These are phyloP conservation scores for Raja brachyura DNA, from an alignment of 2,113 vertebrate genomes.

Conservation along the genomic window DNA sequence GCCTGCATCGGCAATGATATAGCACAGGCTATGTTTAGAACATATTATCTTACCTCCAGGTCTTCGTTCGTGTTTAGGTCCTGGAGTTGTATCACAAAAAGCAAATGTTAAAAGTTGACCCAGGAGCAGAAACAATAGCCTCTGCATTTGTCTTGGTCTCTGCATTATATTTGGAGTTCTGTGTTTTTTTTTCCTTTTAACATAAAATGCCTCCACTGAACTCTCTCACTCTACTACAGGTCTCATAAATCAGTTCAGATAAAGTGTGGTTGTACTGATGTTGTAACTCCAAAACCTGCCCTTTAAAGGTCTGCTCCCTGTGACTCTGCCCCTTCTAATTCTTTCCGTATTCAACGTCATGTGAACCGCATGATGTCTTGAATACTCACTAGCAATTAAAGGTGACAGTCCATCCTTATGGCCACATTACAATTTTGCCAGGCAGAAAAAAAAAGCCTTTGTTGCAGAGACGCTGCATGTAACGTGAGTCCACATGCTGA, in stretches of 20 bases:
- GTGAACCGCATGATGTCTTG: conserved; percentile 18
- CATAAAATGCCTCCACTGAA: neutral
- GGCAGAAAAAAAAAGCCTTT: conserved; percentile 27
- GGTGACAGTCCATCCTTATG: neutral
- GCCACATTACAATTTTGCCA: conserved; percentile 34
- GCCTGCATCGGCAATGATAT: too few species aligned
- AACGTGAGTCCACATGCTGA: neutral
- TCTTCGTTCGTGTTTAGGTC: neutral
- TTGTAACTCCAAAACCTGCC: neutral
- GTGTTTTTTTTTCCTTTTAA: neutral
- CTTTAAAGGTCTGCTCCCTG: neutral
- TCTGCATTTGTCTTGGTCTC: neutral
- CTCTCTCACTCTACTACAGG: neutral
- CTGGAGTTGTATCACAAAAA: neutral
- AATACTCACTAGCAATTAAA: conserved; percentile 29
- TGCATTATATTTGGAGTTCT: neutral
- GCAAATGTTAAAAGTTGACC: conserved; percentile 6
- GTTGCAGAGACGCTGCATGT: neutral
- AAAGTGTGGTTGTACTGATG: neutral
- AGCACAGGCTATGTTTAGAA: neutral
- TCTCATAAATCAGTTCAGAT: neutral
- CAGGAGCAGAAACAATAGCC: conserved; percentile 13
- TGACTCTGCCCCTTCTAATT: neutral
- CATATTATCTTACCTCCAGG: conserved; percentile 20
- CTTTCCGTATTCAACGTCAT: conserved; percentile 8